Evolutionary conservation across 1,140 invertebrate species (phyloP).

Genomic region (Lordiphosa clarofinis): DNA sequence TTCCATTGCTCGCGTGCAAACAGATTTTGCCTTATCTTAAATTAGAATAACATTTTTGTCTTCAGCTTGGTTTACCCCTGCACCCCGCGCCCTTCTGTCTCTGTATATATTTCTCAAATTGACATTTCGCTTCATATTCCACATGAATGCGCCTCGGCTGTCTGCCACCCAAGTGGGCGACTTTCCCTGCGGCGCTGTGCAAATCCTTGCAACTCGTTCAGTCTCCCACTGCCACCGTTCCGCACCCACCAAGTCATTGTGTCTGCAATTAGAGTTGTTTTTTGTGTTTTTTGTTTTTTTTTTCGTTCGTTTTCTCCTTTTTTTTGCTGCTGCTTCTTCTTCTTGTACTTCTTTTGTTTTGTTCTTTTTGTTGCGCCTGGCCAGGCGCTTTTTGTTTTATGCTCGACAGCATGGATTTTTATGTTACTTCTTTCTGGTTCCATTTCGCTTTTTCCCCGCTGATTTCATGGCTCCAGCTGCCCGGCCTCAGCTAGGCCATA

Average conservation of each 20-base stretch:
- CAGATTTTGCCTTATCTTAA: constrained; percentile 71
- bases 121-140: constrained; percentile 77
- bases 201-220: constrained; percentile 77
- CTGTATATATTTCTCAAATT: constrained; percentile 56
- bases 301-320: too few species aligned
- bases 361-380: constrained; percentile 54
- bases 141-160: constrained; percentile 71
- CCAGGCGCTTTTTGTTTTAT: constrained; percentile 73
- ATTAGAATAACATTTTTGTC: constrained; percentile 75
- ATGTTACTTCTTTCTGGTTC: constrained; percentile 74
- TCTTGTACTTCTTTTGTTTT: constrained; percentile 37
- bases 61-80: constrained; percentile 27
- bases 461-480: constrained; percentile 57
- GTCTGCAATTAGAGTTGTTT: constrained; percentile 76
- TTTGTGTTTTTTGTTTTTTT: constrained; percentile 46
- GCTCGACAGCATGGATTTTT: constrained; percentile 73
- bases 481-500: constrained; percentile 65
- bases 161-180: constrained; percentile 55
- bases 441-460: constrained; percentile 52
- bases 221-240: constrained; percentile 40
- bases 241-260: constrained; percentile 60
- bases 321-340: constrained; percentile 37
- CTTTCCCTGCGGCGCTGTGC: constrained; percentile 63
- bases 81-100: constrained; percentile 4
- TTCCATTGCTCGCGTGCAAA: constrained; percentile 49